Evolutionary conservation across 2,797 vertebrate genomes (phyloP).

Genomic region (Mallotus villosus): DNA sequence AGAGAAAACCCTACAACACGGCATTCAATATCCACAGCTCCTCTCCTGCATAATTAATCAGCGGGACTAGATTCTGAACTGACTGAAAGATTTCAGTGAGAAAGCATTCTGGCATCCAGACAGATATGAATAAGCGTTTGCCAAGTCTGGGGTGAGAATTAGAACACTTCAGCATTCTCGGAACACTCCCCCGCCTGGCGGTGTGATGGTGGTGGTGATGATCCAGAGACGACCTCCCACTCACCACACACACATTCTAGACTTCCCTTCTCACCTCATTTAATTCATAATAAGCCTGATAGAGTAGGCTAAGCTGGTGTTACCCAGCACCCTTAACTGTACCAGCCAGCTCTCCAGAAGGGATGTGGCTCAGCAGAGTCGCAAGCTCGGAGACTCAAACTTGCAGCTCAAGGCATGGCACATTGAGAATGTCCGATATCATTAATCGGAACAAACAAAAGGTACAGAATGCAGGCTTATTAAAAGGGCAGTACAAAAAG

Average conservation of each 20-base stretch:
- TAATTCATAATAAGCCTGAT: constrained; percentile 36
- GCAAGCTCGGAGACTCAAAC: no score
- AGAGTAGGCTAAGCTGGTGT: neutral
- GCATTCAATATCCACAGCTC: constrained; percentile 73
- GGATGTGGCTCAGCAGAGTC: no score
- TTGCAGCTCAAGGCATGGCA: no score
- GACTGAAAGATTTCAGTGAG: constrained; percentile 50
- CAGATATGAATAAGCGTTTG: constrained; percentile 67
- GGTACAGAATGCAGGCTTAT: no score
- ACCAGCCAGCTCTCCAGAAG: no score
- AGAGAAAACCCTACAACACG: constrained; percentile 49
- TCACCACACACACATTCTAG: constrained; percentile 42
- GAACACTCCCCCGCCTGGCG: constrained; percentile 26
- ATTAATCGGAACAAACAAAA: no score
- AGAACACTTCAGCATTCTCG: constrained; percentile 40
- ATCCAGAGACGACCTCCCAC: constrained; percentile 43
- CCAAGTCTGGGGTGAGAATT: constrained; percentile 59
- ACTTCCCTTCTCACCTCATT: constrained; percentile 33
- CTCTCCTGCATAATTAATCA: constrained; percentile 69
- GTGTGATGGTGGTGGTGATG: constrained; percentile 29
- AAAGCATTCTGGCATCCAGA: constrained; percentile 65
- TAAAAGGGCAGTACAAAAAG: no score
- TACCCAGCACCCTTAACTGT: no score
- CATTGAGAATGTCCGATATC: no score
- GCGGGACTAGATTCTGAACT: constrained; percentile 43